Evolutionary conservation across 2,888 invertebrate species (phyloP), one percentile per base, ranked within the genome.

Genomic region (Xanthorhoe spadicearia): DNA sequence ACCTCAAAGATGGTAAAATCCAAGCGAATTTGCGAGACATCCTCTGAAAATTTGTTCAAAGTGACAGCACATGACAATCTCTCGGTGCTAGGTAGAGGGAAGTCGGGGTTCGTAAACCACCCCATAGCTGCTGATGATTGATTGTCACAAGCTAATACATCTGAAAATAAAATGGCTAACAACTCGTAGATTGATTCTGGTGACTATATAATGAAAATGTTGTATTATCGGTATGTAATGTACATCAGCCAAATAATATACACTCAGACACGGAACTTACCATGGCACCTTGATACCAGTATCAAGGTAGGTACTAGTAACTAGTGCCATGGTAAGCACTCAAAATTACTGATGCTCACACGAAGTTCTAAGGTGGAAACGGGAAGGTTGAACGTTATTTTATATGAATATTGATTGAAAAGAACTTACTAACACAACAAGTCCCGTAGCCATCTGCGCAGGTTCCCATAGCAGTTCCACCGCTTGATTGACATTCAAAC

Each of bases 401-500:
- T n/a, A 28, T 28, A 28, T 28, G 32, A 32, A 32, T 32, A 32
- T 3, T 32, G 8, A 32, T 32, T 4, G 5, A 32, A 32, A 50
- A 10, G 61, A 50, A 94, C 96, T 95, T 93, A 96, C 96, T 95
- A 69, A 96, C 94, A 79, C 97, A 97, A 79, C 97, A 97, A 32
- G 95, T 95, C 10, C 96, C 96, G 78, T 95, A 95, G 4, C 96
- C 96, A 80, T 94, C 94, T 15, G 96, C 96, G 84, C 97, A 97
- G 0, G 92, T 82, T n/a, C 96, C 96, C 83, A 95, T 94, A 0
- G 93, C 84, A 6, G 91, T 89, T 1, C 96, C 96, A 56, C 95
- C 95, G 48, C 94, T 81, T 55, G 92, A 88, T 17, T 89, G 87
- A 80, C 97, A 97, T 79, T 97, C 95, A 43, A 93, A 89, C 66